Evolutionary conservation across 1,140 invertebrate species (phyloP), one percentile per base, ranked within the genome.

Genomic region (Heliconius eleuchia): DNA sequence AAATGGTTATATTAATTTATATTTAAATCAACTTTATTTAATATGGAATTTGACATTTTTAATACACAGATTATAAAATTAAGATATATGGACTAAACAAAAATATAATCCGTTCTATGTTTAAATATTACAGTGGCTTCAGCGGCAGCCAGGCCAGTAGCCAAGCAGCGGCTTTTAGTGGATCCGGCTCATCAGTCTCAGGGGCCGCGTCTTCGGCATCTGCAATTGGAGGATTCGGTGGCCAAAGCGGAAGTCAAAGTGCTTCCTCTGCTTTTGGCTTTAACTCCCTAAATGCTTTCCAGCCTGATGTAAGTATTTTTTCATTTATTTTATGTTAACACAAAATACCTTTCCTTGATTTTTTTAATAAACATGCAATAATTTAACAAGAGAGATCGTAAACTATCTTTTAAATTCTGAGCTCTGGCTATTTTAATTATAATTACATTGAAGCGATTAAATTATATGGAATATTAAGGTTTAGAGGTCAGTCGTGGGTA

Each of bases 101-200:
- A 55, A 2, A 55, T 55, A 55, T 55, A 55, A 55, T n/a, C n/a
- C 0, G 8, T 60, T 60, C 23, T n/a, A 66, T 66, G 1, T 66
- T 66, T 16, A 66, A 0, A 74, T 74, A 42, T 86, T 87, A 76
- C 82, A 87, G 85, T 78, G 86, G 90, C 1, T 91, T 93, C 82
- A 86, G 89, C 73, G 90, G 92, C 8, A 93, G 91, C 73, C 92
- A 94, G 71, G 88, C 92, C 0, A 92, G 91, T 78, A 94, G 92
- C 34, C 92, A 94, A 85, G 91, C 91, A 7, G 91, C 91, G 11
- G 91, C 91, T 3, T 93, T 94, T 79, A 81, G 83, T 37, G 88
- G 86, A 18, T 72, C 82, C 0, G 88, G 89, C 0, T 66, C 78
- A 5, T 87, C 91, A 0, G 76, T 84, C 3, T 92, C 91, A 11